Evolutionary conservation across 2,797 vertebrate species (phyloP).

Genomic region (Neomorphus geoffroyi): DNA sequence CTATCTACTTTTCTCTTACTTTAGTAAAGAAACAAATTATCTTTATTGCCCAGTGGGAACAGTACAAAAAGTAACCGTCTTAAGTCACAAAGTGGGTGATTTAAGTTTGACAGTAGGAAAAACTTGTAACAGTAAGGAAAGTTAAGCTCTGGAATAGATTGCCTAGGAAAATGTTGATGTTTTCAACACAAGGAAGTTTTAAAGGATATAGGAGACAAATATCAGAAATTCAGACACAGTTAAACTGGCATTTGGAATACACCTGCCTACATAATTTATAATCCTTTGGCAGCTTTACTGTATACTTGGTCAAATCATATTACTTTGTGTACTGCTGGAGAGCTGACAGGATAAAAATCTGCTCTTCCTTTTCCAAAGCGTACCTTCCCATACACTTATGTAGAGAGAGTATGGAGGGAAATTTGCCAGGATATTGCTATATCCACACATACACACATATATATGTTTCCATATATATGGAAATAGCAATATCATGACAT

Average conservation of each 20-base stretch:
- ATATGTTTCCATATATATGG: not conserved
- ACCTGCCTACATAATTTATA: not conserved
- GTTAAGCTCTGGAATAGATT: not conserved
- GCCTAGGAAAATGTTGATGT: not conserved
- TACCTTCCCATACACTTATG: not conserved
- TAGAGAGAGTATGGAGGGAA: not conserved
- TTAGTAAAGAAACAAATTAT: not conserved
- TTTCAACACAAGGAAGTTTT: not conserved
- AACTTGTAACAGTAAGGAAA: not conserved
- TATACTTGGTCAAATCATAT: not conserved
- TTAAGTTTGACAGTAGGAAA: not conserved
- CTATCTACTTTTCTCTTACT: not conserved
- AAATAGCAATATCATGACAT: not conserved
- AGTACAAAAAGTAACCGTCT: not conserved
- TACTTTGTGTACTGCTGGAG: not conserved
- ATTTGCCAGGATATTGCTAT: not conserved
- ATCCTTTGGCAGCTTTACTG: not conserved
- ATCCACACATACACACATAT: not conserved
- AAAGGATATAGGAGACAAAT: not conserved
- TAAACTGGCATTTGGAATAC: not conserved
- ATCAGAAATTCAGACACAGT: not conserved
- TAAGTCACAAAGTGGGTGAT: not conserved
- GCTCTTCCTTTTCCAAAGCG: not conserved
- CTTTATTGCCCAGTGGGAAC: not conserved
- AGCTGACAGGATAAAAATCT: not conserved